A percentile compares a stretch with the other conserved stretches of the same genome.
phyloP scores from a whole-genome alignment of 2,888 invertebrate genomes.

The Limnephilus rhombicus region DNA sequence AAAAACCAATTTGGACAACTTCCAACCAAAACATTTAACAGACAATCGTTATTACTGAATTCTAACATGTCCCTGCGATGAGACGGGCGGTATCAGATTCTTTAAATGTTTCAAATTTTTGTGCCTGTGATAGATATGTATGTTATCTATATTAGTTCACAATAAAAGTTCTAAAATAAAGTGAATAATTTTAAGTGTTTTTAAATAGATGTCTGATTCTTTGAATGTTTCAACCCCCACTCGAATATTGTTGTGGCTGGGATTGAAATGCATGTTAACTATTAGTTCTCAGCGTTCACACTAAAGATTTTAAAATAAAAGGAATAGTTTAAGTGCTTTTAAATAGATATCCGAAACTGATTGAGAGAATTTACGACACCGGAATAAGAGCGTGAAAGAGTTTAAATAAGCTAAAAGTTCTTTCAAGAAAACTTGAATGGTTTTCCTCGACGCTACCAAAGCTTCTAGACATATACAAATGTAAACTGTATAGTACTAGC shows the following conservation, averaged over 20 bases:
- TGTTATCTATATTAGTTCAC: neutral
- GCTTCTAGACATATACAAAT: neutral
- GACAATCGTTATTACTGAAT: conserved; percentile 41
- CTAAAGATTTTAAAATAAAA: neutral
- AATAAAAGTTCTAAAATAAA: neutral
- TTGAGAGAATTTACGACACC: neutral
- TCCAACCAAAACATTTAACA: conserved; percentile 45
- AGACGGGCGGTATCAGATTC: conserved; percentile 4
- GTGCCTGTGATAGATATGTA: neutral
- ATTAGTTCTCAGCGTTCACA: neutral
- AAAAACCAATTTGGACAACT: conserved; percentile 45
- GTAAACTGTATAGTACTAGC: neutral
- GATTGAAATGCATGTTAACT: neutral
- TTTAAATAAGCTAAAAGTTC: neutral
- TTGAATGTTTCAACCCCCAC: neutral
- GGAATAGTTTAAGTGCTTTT: neutral
- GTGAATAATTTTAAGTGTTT: neutral
- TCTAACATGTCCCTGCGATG: neutral
- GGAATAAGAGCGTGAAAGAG: neutral
- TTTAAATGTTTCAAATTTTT: conserved; percentile 11
- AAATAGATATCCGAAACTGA: neutral
- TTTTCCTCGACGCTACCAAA: neutral
- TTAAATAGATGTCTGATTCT: neutral
- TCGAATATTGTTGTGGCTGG: conserved; percentile 2
- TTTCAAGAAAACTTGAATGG: neutral